These are phyloP conservation scores for Ptychodera flava DNA, from an alignment of 35 echinoderm and acorn worm genomes.

Conservation along the genomic window DNA sequence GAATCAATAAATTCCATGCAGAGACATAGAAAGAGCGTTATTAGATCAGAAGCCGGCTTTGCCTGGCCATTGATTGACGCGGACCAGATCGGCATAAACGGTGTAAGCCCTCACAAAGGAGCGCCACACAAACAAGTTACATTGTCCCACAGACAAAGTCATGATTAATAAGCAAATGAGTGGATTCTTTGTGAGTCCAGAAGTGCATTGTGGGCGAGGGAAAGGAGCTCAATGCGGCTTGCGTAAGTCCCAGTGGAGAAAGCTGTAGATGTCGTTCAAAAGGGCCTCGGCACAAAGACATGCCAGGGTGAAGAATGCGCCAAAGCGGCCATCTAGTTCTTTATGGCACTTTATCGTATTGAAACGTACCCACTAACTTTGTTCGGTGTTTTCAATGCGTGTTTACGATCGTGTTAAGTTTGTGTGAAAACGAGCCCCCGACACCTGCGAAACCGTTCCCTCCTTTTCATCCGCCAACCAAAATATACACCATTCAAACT, in stretches of 20 bases:
- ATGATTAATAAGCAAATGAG: neutral
- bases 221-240: neutral
- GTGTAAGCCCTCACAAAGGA: neutral
- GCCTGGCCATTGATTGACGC: neutral
- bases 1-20: neutral
- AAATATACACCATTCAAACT: neutral
- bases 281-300: neutral
- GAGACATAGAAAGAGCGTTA: neutral
- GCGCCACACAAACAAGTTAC: neutral
- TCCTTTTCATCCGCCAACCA: neutral
- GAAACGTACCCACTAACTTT: neutral
- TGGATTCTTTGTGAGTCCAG: neutral
- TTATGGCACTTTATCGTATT: neutral
- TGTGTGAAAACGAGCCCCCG: neutral
- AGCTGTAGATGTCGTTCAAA: neutral
- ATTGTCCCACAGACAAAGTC: neutral
- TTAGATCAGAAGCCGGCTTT: neutral
- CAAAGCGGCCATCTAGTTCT: neutral
- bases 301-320: neutral
- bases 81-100: neutral
- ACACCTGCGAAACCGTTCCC: neutral
- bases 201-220: neutral
- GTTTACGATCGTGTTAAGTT: neutral
- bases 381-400: neutral
- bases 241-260: neutral